Conservation (phyloP, 1,140 invertebrate species). For the Drosophila virilis region DNA sequence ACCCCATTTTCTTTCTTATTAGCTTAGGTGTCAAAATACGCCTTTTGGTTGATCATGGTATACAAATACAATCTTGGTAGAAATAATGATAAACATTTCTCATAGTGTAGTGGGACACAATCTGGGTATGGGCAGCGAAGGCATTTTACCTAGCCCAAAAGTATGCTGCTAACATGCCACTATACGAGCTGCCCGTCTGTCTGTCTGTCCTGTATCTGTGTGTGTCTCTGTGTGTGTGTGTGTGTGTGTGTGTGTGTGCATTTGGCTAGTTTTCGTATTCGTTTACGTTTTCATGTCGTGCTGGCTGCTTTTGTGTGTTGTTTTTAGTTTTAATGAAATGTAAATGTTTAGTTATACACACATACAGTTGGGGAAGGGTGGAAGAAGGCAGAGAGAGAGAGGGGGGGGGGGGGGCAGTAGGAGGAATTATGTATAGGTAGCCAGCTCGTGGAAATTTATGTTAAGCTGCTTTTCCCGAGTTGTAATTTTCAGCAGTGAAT, state of each 20-base stretch:
- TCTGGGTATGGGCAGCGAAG: background rate
- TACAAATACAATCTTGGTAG: no score
- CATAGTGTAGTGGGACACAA: background rate
- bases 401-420: background rate
- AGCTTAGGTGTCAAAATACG: no score
- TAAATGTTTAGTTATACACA: slow-evolving; percentile 81
- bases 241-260: slow-evolving; percentile 34
- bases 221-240: slow-evolving; percentile 16
- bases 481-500: slow-evolving; percentile 40
- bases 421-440: slow-evolving; percentile 2
- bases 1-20: no score
- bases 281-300: slow-evolving; percentile 71
- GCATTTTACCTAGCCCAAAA: slow-evolving; percentile 66
- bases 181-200: slow-evolving; percentile 15
- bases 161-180: slow-evolving; percentile 64
- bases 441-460: slow-evolving; percentile 45
- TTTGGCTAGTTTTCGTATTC: slow-evolving; percentile 69
- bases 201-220: slow-evolving; percentile 16
- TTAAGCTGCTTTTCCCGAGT: slow-evolving; percentile 49
- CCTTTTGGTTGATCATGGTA: no score
- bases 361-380: slow-evolving; percentile 5
- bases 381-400: background rate
- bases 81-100: no score
- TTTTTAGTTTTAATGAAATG: slow-evolving; percentile 83
- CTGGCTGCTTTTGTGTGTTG: slow-evolving; percentile 77